Evolutionary conservation across 2,113 vertebrate genomes (phyloP).

Genomic region (Illadopsis cleaveri): DNA sequence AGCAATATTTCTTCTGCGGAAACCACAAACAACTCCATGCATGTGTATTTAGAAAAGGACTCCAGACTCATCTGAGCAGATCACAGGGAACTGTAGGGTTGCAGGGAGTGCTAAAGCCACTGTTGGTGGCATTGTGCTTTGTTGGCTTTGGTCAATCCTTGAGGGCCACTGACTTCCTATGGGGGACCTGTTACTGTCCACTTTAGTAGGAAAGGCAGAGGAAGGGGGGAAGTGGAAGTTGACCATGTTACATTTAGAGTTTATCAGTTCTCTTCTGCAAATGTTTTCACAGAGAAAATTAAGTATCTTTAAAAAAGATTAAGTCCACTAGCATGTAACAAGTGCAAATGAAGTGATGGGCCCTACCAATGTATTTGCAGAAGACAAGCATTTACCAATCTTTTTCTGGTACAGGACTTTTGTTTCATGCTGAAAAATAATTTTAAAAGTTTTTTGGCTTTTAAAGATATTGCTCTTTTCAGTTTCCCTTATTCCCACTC

Average conservation of each 20-base stretch:
- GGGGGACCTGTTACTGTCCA: neutral
- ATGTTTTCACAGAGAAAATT: neutral
- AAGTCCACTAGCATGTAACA: neutral
- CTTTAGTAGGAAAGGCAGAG: neutral
- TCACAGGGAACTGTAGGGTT: neutral
- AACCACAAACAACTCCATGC: neutral
- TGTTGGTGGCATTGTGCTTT: neutral
- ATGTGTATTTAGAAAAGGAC: neutral
- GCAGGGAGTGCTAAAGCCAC: neutral
- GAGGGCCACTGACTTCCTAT: neutral
- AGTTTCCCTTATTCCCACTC: neutral
- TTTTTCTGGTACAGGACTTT: neutral
- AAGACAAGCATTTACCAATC: neutral
- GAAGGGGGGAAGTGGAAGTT: neutral
- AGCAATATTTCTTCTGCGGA: neutral
- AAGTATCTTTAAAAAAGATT: neutral
- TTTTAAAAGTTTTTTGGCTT: neutral
- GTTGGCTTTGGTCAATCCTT: neutral
- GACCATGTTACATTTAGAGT: neutral
- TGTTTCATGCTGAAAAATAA: neutral
- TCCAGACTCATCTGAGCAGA: neutral
- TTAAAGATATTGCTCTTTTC: neutral
- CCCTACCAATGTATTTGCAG: neutral
- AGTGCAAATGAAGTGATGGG: neutral
- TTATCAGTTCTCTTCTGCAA: neutral